A percentile compares a stretch with the other conserved stretches of the same genome.
Conservation (phyloP, 2,888 invertebrate genomes). For the Thecophora atra region DNA sequence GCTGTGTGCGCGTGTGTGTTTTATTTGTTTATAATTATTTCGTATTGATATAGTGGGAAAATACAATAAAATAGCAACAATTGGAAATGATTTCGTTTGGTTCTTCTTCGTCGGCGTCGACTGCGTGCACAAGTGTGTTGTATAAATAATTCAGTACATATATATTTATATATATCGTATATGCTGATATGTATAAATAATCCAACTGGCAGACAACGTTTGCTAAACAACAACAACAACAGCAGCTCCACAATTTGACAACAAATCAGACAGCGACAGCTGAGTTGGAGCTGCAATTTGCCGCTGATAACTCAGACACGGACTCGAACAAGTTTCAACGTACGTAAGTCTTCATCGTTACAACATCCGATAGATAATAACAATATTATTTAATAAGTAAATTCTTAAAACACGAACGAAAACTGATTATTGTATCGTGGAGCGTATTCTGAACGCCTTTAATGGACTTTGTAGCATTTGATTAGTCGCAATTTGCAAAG, state of each 20-base stretch:
- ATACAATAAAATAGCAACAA: not conserved
- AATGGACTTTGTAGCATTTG: no score
- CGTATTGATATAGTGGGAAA: slow-evolving; percentile 15
- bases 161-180: slow-evolving; percentile 4
- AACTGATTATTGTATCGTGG: no score
- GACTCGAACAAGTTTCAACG: not conserved
- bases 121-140: slow-evolving; percentile 20
- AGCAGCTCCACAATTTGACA: not conserved
- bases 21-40: slow-evolving; percentile 35
- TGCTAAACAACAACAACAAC: not conserved
- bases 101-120: not conserved
- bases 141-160: slow-evolving; percentile 25
- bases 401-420: no score
- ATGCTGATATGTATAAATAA: slow-evolving; percentile 11
- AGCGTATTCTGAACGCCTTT: no score
- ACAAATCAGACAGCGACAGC: slow-evolving; percentile 2
- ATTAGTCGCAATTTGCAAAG: no score
- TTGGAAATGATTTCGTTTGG: not conserved
- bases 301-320: slow-evolving; percentile 17
- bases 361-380: no score
- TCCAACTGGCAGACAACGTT: slow-evolving; percentile 17
- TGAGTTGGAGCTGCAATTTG: not conserved
- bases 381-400: no score
- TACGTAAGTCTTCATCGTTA: slow-evolving; percentile 3
- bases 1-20: not conserved